These are phyloP conservation scores for Tychaedon coryphoeus DNA, from an alignment of 2,113 vertebrate species.

Conservation along the genomic window DNA sequence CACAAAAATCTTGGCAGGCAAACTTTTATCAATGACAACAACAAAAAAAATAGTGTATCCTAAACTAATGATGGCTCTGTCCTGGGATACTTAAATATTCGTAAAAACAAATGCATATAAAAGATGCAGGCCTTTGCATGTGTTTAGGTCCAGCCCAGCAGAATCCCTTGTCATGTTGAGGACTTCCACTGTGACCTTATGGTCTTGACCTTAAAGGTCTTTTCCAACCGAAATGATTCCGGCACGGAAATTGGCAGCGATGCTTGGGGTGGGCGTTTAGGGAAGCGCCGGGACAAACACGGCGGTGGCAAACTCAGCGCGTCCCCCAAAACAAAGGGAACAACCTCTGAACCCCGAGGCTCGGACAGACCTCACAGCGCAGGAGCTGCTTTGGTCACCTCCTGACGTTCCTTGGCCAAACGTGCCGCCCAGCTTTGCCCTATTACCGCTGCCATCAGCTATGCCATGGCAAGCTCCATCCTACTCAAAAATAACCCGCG, in stretches of 20 bases:
- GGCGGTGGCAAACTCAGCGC: not conserved
- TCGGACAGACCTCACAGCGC: not conserved
- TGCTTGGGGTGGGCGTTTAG: not conserved
- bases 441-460: not conserved
- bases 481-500: not conserved
- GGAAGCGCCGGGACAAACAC: not conserved
- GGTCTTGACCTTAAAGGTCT: not conserved
- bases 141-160: not conserved
- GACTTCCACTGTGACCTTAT: not conserved
- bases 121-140: not conserved
- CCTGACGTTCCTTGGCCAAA: not conserved
- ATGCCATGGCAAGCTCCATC: not conserved
- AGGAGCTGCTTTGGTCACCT: not conserved
- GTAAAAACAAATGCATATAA: not conserved
- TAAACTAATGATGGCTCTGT: not conserved
- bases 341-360: not conserved
- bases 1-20: not conserved
- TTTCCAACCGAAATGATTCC: not conserved
- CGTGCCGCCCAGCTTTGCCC: not conserved
- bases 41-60: not conserved
- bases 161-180: not conserved
- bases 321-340: slow-evolving; percentile 17
- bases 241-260: not conserved
- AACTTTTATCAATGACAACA: not conserved
- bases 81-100: rapidly evolving